These are phyloP conservation scores for Ferrisia virgata DNA, from an alignment of 2,888 invertebrate genomes.

Conservation along the genomic window DNA sequence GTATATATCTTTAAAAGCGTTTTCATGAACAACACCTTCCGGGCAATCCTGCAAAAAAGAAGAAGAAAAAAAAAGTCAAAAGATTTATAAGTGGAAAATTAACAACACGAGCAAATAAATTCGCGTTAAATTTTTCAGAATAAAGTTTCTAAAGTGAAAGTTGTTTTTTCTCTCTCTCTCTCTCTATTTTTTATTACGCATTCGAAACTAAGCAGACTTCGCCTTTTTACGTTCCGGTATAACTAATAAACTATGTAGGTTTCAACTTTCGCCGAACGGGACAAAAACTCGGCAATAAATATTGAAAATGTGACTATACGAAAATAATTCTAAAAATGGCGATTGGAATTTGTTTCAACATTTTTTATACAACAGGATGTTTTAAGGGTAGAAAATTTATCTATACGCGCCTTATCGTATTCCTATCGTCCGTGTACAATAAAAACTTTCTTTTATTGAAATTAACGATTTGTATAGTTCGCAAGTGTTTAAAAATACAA, in stretches of 20 bases:
- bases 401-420: background rate
- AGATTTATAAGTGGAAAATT: background rate
- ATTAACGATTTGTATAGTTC: constrained; percentile 10
- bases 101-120: background rate
- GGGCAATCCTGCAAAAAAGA: constrained; percentile 83
- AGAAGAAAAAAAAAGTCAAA: background rate
- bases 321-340: constrained; percentile 1
- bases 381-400: background rate
- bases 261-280: background rate
- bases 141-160: background rate
- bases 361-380: background rate
- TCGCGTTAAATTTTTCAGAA: background rate
- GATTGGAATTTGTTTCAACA: constrained; percentile 13
- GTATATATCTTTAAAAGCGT: constrained; percentile 96
- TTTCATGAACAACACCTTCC: constrained; percentile 94
- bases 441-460: constrained; percentile 23
- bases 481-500: background rate
- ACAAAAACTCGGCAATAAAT: constrained; percentile 1
- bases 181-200: background rate
- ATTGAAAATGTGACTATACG: constrained; percentile 12
- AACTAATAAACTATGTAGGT: constrained; percentile 7
- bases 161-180: background rate
- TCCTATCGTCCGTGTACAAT: background rate
- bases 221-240: background rate
- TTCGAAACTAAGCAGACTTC: background rate